phyloP scores from a whole-genome alignment of 2,888 invertebrate species.

The Eupsilia transversa region DNA sequence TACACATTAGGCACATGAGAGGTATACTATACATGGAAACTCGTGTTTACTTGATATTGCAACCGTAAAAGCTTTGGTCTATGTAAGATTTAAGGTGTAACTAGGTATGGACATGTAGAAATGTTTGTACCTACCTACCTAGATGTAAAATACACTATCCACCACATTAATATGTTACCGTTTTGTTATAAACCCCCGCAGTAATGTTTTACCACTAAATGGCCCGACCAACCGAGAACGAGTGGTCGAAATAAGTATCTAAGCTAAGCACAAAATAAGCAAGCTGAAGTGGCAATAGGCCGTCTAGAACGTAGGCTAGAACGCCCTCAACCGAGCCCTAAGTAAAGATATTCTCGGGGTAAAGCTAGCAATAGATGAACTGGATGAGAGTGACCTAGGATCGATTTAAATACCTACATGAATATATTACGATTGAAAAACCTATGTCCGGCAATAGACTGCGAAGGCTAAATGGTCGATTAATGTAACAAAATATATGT shows the following conservation, averaged over 20 bases:
- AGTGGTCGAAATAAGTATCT: background rate
- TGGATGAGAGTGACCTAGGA: too few species aligned
- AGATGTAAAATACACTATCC: background rate
- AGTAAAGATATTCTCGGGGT: too few species aligned
- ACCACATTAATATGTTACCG: background rate
- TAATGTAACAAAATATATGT: too few species aligned
- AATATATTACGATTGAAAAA: background rate
- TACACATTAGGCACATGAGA: conserved; percentile 42
- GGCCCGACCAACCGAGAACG: background rate
- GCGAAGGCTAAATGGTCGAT: background rate
- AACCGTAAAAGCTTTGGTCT: background rate
- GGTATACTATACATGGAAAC: conserved; percentile 41
- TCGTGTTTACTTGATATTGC: conserved; percentile 11
- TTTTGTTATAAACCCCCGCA: background rate
- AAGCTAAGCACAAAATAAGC: background rate
- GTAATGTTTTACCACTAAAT: background rate
- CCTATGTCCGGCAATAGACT: background rate
- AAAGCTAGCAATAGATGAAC: too few species aligned
- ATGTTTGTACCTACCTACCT: background rate
- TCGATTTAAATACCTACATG: background rate
- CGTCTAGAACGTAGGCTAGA: background rate
- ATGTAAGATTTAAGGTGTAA: too few species aligned
- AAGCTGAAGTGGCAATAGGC: conserved; percentile 1
- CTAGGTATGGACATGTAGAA: background rate
- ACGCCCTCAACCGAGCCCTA: too few species aligned